Evolutionary conservation across 1,140 invertebrate genomes (phyloP).

Genomic region (Drosophila lini): DNA sequence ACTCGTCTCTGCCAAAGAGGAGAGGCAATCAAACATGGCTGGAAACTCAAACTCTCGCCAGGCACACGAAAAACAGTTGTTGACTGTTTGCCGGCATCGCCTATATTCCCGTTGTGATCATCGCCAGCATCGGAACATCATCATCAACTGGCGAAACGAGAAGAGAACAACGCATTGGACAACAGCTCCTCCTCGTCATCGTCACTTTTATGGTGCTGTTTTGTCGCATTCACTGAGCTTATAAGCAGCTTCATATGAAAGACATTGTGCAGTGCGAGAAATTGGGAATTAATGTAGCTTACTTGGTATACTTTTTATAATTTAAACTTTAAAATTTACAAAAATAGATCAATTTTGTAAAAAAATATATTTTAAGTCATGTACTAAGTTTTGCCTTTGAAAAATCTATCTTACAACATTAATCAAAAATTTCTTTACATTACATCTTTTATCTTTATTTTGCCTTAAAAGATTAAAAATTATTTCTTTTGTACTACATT

Average conservation of each 20-base stretch:
- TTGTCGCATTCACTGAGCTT: constrained; percentile 61
- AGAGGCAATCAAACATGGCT: constrained; percentile 61
- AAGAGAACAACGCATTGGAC: constrained; percentile 1
- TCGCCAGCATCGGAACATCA: constrained; percentile 9
- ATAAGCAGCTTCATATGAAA: constrained; percentile 54
- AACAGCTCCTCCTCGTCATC: constrained; percentile 30
- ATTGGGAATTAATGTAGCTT: neutral
- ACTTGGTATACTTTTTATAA: no score
- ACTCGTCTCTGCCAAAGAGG: constrained; percentile 25
- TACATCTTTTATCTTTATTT: no score
- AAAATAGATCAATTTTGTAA: no score
- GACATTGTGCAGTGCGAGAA: constrained; percentile 21
- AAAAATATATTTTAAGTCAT: no score
- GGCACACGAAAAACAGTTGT: constrained; percentile 45
- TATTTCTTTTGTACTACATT: no score
- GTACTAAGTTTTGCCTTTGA: no score
- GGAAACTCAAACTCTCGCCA: constrained; percentile 10
- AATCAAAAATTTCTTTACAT: no score
- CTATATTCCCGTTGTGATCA: constrained; percentile 26
- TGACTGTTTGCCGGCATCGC: constrained; percentile 53
- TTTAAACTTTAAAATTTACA: no score
- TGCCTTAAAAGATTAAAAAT: no score
- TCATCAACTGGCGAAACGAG: constrained; percentile 11
- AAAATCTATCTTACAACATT: no score
- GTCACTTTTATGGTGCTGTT: constrained; percentile 50